Conservation (phyloP, 2,797 vertebrate species). For the Gymnocypris eckloni region DNA sequence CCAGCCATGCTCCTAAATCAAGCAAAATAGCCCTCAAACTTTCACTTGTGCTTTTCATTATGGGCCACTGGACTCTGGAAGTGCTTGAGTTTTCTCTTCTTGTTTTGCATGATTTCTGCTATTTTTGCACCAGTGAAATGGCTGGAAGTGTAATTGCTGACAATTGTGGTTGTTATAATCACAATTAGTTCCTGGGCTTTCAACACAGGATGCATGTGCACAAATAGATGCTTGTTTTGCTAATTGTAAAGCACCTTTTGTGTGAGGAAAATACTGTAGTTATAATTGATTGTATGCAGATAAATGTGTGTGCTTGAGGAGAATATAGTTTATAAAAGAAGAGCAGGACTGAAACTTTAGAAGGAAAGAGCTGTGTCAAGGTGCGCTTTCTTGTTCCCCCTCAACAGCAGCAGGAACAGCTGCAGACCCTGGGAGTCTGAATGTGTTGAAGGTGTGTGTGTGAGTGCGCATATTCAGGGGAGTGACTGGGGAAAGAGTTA, state of each 20-base stretch:
- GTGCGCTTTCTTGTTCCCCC: conserved; percentile 58
- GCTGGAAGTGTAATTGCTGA: conserved; percentile 10
- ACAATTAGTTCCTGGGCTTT: conserved; percentile 20
- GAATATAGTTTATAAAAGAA: conserved; percentile 21
- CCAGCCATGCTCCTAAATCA: conserved; percentile 43
- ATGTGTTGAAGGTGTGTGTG: conserved; percentile 52
- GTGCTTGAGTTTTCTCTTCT: conserved; percentile 8
- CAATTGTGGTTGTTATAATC: conserved; percentile 18
- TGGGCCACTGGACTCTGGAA: conserved; percentile 5
- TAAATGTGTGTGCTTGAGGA: conserved; percentile 16
- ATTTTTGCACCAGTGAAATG: neutral
- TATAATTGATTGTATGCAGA: conserved; percentile 21
- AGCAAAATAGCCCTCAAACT: conserved; percentile 43
- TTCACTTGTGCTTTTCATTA: conserved; percentile 38
- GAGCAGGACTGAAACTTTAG: conserved; percentile 46
- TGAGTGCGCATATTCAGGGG: conserved; percentile 21
- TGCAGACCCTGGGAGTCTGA: conserved; percentile 44
- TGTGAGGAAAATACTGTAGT: conserved; percentile 12
- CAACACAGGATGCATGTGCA: neutral
- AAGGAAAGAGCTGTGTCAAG: conserved; percentile 58
- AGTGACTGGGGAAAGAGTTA: conserved; percentile 27
- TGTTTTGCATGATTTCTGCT: conserved; percentile 2
- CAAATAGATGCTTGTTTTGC: neutral
- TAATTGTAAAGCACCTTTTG: conserved; percentile 7
- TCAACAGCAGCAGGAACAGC: conserved; percentile 56